Conservation (phyloP, 2,888 invertebrate genomes). For the Hermaeophaga mercurialis region DNA sequence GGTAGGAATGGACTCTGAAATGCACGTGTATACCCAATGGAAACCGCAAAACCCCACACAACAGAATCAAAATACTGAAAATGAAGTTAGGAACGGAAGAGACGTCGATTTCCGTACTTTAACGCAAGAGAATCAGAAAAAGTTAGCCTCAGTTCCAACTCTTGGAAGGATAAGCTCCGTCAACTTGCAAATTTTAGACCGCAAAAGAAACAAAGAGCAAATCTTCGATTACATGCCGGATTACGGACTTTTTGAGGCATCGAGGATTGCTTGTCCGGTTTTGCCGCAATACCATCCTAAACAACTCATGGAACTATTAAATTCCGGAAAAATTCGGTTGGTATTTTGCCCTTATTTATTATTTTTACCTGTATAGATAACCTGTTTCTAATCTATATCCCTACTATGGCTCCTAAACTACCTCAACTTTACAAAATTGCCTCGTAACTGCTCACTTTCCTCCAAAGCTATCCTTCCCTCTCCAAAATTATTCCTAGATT, state of each 20-base stretch:
- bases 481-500: too few species aligned
- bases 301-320: conserved; percentile 96
- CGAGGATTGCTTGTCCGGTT: conserved; percentile 95
- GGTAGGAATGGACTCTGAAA: conserved; percentile 99
- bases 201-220: conserved; percentile 63
- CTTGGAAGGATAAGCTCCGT: conserved; percentile 84
- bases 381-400: too few species aligned
- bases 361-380: too few species aligned
- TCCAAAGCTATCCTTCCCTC: too few species aligned
- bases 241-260: conserved; percentile 95
- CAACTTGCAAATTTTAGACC: conserved; percentile 78
- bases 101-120: conserved; percentile 72
- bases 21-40: conserved; percentile 99
- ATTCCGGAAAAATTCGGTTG: conserved; percentile 88
- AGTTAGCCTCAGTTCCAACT: conserved; percentile 65
- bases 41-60: conserved; percentile 66
- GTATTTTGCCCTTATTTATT: too few species aligned
- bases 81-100: conserved; percentile 64
- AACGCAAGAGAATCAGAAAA: conserved; percentile 70
- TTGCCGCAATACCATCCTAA: conserved; percentile 99
- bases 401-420: too few species aligned
- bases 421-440: too few species aligned
- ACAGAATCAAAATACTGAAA: conserved; percentile 55
- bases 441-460: too few species aligned
- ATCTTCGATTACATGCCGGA: conserved; percentile 86